These are phyloP conservation scores for Ophonus ardosiacus DNA, from an alignment of 2,888 invertebrate genomes.

Conservation along the genomic window DNA sequence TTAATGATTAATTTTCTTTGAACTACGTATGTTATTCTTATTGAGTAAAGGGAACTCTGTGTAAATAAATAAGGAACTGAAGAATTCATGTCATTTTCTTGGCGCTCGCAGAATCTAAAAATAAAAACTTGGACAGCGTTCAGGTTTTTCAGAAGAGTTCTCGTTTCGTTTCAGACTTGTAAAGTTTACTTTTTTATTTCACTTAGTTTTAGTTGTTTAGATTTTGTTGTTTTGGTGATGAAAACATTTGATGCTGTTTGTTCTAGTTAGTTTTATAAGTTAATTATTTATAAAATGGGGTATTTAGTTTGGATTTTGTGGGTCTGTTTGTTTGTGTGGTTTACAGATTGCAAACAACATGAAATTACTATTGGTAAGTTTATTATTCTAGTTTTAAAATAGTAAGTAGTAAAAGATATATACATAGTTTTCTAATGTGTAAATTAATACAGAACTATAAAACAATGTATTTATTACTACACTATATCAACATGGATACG, in stretches of 20 bases:
- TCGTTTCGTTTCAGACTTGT: background rate
- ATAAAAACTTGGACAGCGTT: slow-evolving; percentile 30
- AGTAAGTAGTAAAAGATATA: background rate
- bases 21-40: background rate
- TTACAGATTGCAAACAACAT: slow-evolving; percentile 12
- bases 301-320: slow-evolving; percentile 5
- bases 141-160: slow-evolving; percentile 20
- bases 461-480: background rate
- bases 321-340: slow-evolving; percentile 34
- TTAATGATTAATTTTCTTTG: too few species aligned
- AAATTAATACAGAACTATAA: background rate
- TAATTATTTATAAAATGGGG: background rate
- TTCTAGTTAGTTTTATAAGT: background rate
- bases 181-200: slow-evolving; percentile 29
- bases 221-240: slow-evolving; percentile 5
- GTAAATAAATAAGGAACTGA: slow-evolving; percentile 1
- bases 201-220: slow-evolving; percentile 7
- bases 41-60: background rate
- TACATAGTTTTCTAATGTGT: background rate
- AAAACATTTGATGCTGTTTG: background rate
- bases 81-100: slow-evolving; percentile 44
- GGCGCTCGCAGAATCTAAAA: slow-evolving; percentile 46
- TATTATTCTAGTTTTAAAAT: background rate
- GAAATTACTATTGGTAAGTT: slow-evolving; percentile 47
- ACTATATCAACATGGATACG: background rate